Conservation (phyloP, 1,140 invertebrate species). For the Drosophila pandora region DNA sequence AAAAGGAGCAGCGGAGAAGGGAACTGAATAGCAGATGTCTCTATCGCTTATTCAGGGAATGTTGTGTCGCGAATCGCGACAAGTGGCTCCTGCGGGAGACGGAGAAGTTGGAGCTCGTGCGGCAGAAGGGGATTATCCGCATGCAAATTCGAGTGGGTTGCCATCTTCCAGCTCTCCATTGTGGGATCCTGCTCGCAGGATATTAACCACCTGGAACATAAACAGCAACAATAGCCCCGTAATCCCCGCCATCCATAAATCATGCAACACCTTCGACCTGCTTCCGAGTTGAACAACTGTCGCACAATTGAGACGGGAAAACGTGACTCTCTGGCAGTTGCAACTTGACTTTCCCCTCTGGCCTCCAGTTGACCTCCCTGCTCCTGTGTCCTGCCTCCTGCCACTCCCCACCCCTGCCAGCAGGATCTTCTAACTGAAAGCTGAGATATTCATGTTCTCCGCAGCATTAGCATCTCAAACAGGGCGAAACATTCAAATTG, state of each 20-base stretch:
- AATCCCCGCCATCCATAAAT: conserved; percentile 26
- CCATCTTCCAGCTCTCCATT: conserved; percentile 8
- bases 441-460: conserved; percentile 55
- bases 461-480: conserved; percentile 67
- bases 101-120: not conserved
- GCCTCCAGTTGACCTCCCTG: conserved; percentile 15
- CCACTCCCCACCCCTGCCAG: not conserved
- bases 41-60: conserved; percentile 38
- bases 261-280: conserved; percentile 53
- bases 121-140: conserved; percentile 6
- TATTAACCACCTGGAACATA: conserved; percentile 40
- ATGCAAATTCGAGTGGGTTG: conserved; percentile 30
- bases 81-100: conserved; percentile 12
- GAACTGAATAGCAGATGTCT: conserved; percentile 37
- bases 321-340: conserved; percentile 46
- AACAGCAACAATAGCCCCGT: conserved; percentile 30
- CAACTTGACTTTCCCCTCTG: conserved; percentile 22
- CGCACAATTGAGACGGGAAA: conserved; percentile 21
- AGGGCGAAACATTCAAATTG: conserved; percentile 60
- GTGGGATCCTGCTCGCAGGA: conserved; percentile 12
- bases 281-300: conserved; percentile 37
- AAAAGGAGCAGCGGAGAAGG: not conserved
- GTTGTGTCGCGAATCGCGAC: conserved; percentile 28
- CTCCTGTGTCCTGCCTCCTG: not conserved
- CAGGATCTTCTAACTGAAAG: conserved; percentile 3